Conservation (phyloP, 2,113 vertebrate species). For the Gymnocephalus cernua region DNA sequence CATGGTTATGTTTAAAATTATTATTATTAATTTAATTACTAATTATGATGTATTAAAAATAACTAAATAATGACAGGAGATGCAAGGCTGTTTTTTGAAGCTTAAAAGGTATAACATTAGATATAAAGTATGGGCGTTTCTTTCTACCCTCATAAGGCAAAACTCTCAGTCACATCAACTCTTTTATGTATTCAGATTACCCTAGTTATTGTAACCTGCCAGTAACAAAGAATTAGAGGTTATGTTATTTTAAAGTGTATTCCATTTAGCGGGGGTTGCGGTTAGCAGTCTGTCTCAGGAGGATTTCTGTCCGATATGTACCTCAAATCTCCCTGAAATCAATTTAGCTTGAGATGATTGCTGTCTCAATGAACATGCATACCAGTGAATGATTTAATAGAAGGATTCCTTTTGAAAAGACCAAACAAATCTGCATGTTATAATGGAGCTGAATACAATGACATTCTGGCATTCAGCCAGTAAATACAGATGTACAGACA, state of each 20-base stretch:
- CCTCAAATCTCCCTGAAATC: slow-evolving; percentile 1
- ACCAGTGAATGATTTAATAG: not conserved
- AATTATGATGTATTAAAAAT: too few relatives aligned
- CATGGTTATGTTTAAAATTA: not conserved
- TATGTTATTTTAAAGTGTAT: not conserved
- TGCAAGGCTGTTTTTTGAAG: too few relatives aligned
- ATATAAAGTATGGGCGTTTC: not conserved
- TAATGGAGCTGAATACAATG: not conserved
- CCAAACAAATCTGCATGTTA: slow-evolving; percentile 4
- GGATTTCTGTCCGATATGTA: not conserved
- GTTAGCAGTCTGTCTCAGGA: not conserved
- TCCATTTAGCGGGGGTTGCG: not conserved
- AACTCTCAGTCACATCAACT: not conserved
- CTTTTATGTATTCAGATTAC: not conserved
- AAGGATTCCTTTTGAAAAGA: not conserved
- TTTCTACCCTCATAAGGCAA: not conserved
- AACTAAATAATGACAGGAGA: too few relatives aligned
- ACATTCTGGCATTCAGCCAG: not conserved
- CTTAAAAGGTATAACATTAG: not conserved
- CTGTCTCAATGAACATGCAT: not conserved
- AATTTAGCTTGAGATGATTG: not conserved
- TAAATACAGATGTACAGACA: not conserved
- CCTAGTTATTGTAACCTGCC: not conserved
- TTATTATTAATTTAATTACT: not conserved
- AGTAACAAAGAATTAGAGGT: not conserved